Conservation (phyloP, 2,888 invertebrate species). For the Caprella mutica region DNA sequence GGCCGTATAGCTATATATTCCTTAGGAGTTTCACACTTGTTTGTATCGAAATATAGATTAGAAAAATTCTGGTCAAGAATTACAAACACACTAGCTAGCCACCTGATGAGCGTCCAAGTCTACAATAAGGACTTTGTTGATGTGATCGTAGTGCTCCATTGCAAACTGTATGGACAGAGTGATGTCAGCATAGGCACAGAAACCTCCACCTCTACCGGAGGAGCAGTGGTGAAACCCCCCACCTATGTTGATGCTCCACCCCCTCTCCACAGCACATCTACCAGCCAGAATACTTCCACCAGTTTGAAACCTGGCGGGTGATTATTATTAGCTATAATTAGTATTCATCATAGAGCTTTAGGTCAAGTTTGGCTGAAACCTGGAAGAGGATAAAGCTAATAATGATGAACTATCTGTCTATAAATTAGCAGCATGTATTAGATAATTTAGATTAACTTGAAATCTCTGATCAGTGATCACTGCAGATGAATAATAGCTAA, state of each 20-base stretch:
- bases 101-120: conserved; percentile 88
- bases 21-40: too few species aligned
- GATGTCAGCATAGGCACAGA: conserved; percentile 83
- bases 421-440: too few species aligned
- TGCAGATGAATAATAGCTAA: too few species aligned
- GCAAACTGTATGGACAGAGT: conserved; percentile 61
- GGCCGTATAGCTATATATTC: too few species aligned
- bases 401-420: too few species aligned
- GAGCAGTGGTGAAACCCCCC: conserved; percentile 88
- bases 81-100: too few species aligned
- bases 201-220: conserved; percentile 62
- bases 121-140: conserved; percentile 57
- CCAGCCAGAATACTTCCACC: conserved; percentile 74
- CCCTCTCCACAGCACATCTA: conserved; percentile 64
- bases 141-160: conserved; percentile 18
- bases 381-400: too few species aligned
- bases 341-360: neutral
- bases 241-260: conserved; percentile 82
- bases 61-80: too few species aligned
- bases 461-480: too few species aligned
- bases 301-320: conserved; percentile 52
- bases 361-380: too few species aligned
- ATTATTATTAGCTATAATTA: neutral
- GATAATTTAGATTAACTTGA: too few species aligned
- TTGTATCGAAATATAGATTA: too few species aligned